These are phyloP conservation scores for Cerastis rubricosa DNA, from an alignment of 2,888 invertebrate species.

Conservation along the genomic window DNA sequence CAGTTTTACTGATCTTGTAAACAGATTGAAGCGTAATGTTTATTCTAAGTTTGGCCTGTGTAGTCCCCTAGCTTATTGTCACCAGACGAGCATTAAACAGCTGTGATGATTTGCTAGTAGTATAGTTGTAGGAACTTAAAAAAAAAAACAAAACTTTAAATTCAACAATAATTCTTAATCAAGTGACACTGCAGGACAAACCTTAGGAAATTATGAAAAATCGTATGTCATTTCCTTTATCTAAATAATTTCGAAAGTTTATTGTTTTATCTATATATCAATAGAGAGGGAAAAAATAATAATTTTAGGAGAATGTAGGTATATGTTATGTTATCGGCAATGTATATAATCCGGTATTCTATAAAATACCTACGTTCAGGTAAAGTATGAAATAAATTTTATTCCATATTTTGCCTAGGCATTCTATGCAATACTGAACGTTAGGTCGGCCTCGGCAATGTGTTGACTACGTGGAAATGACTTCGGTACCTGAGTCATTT, in stretches of 20 bases:
- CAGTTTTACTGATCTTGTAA: not conserved
- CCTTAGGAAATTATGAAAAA: conserved; percentile 4
- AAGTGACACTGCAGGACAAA: conserved; percentile 29
- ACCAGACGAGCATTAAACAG: not conserved
- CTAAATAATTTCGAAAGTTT: not conserved
- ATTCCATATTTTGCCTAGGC: not conserved
- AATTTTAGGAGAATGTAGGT: not conserved
- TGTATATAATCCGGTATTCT: not conserved
- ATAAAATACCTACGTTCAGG: not conserved
- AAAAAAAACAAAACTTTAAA: not conserved
- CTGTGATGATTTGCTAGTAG: conserved; percentile 34
- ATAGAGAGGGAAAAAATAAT: not conserved
- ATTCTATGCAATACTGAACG: not conserved
- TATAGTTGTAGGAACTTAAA: conserved; percentile 32
- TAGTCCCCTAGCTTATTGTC: not conserved
- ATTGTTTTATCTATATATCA: not conserved
- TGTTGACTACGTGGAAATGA: not conserved
- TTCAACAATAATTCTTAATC: not conserved
- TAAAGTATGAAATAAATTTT: not conserved
- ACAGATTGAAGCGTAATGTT: not conserved
- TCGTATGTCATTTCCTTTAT: not conserved
- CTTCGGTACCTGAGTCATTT: too few species aligned
- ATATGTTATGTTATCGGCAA: not conserved
- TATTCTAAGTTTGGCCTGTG: not conserved
- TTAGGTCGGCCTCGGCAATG: not conserved